Conservation (phyloP, 2,113 vertebrate species). For the Dunckerocampus dactyliophorus region DNA sequence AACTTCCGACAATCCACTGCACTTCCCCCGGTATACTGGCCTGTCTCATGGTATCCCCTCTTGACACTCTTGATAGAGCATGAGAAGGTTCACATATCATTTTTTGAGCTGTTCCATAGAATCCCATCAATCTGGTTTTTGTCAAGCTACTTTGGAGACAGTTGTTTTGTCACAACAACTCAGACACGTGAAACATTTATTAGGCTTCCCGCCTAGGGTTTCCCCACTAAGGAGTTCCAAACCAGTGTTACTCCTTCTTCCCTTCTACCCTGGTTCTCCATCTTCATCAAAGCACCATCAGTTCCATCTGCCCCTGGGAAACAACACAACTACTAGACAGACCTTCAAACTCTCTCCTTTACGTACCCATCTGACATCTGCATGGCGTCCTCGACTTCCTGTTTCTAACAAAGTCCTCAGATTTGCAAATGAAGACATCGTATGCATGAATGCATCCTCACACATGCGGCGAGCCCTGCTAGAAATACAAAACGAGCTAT, state of each 20-base stretch:
- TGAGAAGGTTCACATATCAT: no score
- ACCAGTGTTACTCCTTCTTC: slow-evolving; percentile 37
- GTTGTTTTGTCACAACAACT: slow-evolving; percentile 56
- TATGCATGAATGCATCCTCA: neutral
- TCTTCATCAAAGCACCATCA: slow-evolving; percentile 48
- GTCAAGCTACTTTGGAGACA: slow-evolving; percentile 37
- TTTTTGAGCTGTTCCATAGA: neutral
- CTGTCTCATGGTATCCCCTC: no score
- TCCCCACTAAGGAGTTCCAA: slow-evolving; percentile 49
- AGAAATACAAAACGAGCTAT: neutral
- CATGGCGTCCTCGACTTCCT: slow-evolving; percentile 9
- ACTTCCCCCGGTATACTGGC: no score
- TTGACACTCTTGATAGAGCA: no score
- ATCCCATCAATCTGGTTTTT: neutral
- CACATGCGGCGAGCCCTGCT: neutral
- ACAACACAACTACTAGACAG: slow-evolving; percentile 15
- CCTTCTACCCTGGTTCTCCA: slow-evolving; percentile 29
- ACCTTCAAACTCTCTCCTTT: slow-evolving; percentile 25
- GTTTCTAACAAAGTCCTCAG: no score
- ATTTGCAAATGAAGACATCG: neutral
- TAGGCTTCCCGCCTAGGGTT: slow-evolving; percentile 28
- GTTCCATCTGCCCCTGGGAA: slow-evolving; percentile 20
- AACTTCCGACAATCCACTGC: no score
- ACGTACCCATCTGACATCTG: slow-evolving; percentile 29
- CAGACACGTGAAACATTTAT: slow-evolving; percentile 56